Evolutionary conservation across 2,888 invertebrate species (phyloP).

Genomic region (Thecocarcelia acutangulata): DNA sequence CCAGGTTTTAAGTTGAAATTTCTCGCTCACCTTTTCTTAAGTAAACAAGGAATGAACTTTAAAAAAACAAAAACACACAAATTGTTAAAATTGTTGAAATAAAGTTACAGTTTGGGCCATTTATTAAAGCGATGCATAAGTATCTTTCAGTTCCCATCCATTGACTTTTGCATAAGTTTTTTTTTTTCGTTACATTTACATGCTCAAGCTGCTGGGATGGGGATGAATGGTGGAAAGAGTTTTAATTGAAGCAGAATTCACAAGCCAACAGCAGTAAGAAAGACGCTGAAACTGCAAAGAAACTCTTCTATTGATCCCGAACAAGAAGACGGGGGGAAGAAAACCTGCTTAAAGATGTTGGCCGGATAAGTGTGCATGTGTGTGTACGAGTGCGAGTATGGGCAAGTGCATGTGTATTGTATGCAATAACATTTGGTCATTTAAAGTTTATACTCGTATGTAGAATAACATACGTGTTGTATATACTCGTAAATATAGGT

Average conservation of each 20-base stretch:
- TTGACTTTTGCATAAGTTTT: constrained; percentile 64
- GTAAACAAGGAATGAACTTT: constrained; percentile 15
- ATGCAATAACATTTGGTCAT: too few species aligned
- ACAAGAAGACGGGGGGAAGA: constrained; percentile 30
- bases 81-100: constrained; percentile 59
- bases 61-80: constrained; percentile 1
- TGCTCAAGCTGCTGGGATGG: constrained; percentile 3
- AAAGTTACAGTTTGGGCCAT: constrained; percentile 34
- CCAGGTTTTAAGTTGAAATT: constrained; percentile 49
- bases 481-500: background rate
- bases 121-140: constrained; percentile 28
- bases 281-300: constrained; percentile 36
- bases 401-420: constrained; percentile 9
- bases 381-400: constrained; percentile 1
- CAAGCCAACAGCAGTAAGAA: constrained; percentile 29
- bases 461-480: too few species aligned
- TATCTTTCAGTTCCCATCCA: constrained; percentile 63
- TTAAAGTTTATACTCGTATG: too few species aligned
- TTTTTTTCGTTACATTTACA: constrained; percentile 14
- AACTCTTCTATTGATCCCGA: constrained; percentile 47
- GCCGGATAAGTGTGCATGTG: background rate
- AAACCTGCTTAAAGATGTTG: constrained; percentile 57
- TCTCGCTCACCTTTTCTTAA: constrained; percentile 9
- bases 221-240: constrained; percentile 57
- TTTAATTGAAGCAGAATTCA: constrained; percentile 61